These are phyloP conservation scores for Hoplodrina blanda DNA, from an alignment of 2,888 invertebrate genomes.

Conservation along the genomic window DNA sequence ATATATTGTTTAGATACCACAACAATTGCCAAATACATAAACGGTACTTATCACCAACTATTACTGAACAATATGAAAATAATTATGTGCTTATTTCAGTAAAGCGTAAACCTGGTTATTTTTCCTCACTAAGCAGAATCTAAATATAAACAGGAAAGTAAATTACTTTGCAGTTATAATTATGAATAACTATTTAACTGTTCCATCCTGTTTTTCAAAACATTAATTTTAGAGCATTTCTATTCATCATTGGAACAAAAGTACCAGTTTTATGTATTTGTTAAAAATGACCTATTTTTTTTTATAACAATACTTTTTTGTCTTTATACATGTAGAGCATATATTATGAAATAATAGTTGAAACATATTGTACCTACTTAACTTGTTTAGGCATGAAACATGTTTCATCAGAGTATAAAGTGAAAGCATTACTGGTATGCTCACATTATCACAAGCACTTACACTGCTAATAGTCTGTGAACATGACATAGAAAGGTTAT, in stretches of 20 bases:
- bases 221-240: neutral
- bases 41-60: slow-evolving; percentile 2
- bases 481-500: slow-evolving; percentile 69
- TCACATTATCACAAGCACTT: slow-evolving; percentile 76
- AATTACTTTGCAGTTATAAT: slow-evolving; percentile 4
- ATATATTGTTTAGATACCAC: neutral
- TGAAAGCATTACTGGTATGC: slow-evolving; percentile 83
- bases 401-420: slow-evolving; percentile 74
- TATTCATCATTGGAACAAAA: neutral
- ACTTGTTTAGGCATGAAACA: slow-evolving; percentile 52
- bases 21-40: slow-evolving; percentile 8
- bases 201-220: slow-evolving; percentile 43
- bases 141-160: slow-evolving; percentile 30
- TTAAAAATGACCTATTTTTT: slow-evolving; percentile 24
- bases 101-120: slow-evolving; percentile 3
- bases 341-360: slow-evolving; percentile 1
- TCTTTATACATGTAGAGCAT: neutral
- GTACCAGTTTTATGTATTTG: neutral
- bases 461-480: slow-evolving; percentile 73
- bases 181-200: neutral
- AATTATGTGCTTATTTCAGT: neutral
- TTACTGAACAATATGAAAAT: neutral
- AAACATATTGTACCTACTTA: slow-evolving; percentile 34
- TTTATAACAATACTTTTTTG: neutral
- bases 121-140: slow-evolving; percentile 28